Evolutionary conservation across 2,113 vertebrate species (phyloP).

Genomic region (Grallaria varia): DNA sequence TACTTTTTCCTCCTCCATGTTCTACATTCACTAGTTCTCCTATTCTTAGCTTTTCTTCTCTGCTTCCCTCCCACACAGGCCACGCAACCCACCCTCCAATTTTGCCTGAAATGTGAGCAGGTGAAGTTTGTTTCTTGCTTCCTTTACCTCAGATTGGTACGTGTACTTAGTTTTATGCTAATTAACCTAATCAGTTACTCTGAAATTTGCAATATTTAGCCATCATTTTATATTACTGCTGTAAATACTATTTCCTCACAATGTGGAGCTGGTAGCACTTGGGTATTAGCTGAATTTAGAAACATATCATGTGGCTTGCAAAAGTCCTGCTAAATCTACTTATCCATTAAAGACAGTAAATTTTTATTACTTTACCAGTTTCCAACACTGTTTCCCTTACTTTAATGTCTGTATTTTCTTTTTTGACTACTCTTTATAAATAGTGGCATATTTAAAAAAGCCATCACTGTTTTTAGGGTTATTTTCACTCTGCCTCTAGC

Average conservation of each 20-base stretch:
- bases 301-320: not conserved
- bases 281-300: not conserved
- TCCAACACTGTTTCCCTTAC: not conserved
- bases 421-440: not conserved
- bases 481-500: not conserved
- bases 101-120: not conserved
- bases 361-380: not conserved
- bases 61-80: not conserved
- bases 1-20: not conserved
- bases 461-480: not conserved
- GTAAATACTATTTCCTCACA: not conserved
- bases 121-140: not conserved
- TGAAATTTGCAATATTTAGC: not conserved
- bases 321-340: not conserved
- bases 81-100: not conserved
- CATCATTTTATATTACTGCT: not conserved
- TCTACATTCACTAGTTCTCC: not conserved
- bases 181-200: not conserved
- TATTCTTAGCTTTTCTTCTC: not conserved
- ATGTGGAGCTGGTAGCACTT: not conserved
- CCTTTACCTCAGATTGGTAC: not conserved
- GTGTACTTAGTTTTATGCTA: not conserved
- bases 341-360: not conserved
- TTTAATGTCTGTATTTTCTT: not conserved
- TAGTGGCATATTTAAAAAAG: fast-evolving